Evolutionary conservation across 2,797 vertebrate genomes (phyloP), one percentile per base, ranked within the genome.

Genomic region (Xyrichtys novacula): DNA sequence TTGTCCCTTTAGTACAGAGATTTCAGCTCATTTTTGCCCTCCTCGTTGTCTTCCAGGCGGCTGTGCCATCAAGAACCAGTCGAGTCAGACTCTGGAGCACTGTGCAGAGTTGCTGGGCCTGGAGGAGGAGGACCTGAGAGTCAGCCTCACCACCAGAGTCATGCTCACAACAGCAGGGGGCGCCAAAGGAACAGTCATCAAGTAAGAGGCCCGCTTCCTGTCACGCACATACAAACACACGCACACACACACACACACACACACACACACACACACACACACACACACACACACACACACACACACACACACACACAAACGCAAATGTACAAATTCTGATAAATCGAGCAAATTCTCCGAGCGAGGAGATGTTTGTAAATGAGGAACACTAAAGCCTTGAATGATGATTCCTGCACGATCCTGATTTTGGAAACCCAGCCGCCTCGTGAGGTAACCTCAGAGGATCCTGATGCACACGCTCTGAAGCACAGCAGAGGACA

Each of bases 161-260:
- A 99, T 99, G 97, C 94, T 96, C 4, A 99, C 97, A 0, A 95
- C 97, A 87, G 97, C 97, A 95, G 97, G 97, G 92, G 97, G 97
- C 92, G 82, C 91, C 91, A 98, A 98, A 94, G 97, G 96, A 78
- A 98, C 96, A 0, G 95, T 95, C 78, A 99, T 99, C 91, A 98
- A 97, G 97, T 99, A 93, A 66, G 89, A 50, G 9, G 1, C 50
- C 23, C n/a, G n/a, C n/a, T n/a, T n/a, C n/a, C n/a, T n/a, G 14
- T 34, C 40, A 52, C 44, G 38, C 52, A 40, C 39, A 38, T 31
- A 25, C 56, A 44, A 47, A 32, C 52, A 66, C 42, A 49, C 64
- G 42, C 38, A 65, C 32, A 58, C 46, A 48, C 19, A n/a, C n/a
- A n/a, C n/a, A n/a, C n/a, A n/a, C n/a, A n/a, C n/a, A n/a, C n/a